Evolutionary conservation across 2,797 vertebrate species (phyloP), one percentile per base, ranked within the genome.

Genomic region (Caiman crocodilus): DNA sequence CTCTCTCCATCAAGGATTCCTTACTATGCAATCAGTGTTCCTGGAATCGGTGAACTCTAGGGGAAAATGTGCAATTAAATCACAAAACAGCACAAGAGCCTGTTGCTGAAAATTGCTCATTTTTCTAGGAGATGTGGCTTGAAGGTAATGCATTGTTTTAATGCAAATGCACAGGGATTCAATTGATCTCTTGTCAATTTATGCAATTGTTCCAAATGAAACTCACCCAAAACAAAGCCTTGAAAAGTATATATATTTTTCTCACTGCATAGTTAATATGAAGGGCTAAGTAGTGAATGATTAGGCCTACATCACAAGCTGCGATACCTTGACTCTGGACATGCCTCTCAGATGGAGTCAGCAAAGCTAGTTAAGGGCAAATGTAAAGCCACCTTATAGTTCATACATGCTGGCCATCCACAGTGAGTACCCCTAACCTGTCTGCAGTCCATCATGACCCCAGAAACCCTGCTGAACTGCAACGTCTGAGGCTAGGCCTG

Each of bases 41-140:
- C 21, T 67, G 26, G 32, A 67, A 76, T 73, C 69, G 42, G 18
- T 67, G 69, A 89, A 71, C 18, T 28, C 8, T 5, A n/a, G 56
- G 65, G 76, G 35, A 58, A 78, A 65, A 65, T 6, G 12, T 0
- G 2, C 15, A 4, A 6, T 23, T 1, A 1, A 76, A 64, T 11
- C 18, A 63, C 28, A 69, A 63, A 77, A 26, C 15, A 77, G 30
- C 21, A 64, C 7, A 32, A 74, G 32, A 87, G 26, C 67, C 28
- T 91, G 50, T 5, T 32, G 74, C 65, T 89, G 61, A 18, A 88
- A 84, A 21, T 50, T 20, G 20, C 67, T 76, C 77, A 50, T 74
- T 63, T 25, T 82, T 16, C 28, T 50, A 42, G 8, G 59, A 76
- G 15, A 87, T 82, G 30, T 74, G 32, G 15, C 2, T 1, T 7